Percentiles rank a stretch among this genome's conserved stretches.
phyloP scores from a whole-genome alignment of 1,140 invertebrate genomes.

The Matsumurasca onukii region DNA sequence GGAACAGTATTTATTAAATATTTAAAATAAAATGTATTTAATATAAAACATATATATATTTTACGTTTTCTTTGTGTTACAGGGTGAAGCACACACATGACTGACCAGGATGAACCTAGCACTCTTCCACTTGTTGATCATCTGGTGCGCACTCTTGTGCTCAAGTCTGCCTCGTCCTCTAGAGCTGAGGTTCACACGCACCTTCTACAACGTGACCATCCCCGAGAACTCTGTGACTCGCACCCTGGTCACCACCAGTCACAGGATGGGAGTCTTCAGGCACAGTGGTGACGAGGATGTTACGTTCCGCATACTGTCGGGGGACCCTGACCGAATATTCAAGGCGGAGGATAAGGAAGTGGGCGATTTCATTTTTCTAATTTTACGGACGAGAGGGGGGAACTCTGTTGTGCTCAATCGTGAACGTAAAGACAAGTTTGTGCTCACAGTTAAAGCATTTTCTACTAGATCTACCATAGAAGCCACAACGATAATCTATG shows the following conservation, averaged over 20 bases:
- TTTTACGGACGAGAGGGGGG: constrained; percentile 80
- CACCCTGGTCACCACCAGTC: constrained; percentile 65
- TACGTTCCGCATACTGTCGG: constrained; percentile 76
- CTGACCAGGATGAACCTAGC: not conserved
- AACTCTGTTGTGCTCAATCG: constrained; percentile 71
- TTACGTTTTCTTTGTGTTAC: too few relatives aligned
- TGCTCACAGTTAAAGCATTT: constrained; percentile 79
- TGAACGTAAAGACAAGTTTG: constrained; percentile 82
- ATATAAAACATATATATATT: too few relatives aligned
- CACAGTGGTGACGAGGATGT: constrained; percentile 59
- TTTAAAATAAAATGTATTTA: too few relatives aligned
- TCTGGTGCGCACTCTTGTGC: not conserved
- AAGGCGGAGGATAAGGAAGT: constrained; percentile 83
- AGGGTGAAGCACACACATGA: too few relatives aligned
- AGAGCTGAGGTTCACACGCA: constrained; percentile 60
- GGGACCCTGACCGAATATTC: constrained; percentile 87
- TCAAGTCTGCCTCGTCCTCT: not conserved
- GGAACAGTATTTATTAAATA: too few relatives aligned
- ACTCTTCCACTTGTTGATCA: not conserved
- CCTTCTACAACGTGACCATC: constrained; percentile 85
- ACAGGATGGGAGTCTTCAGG: constrained; percentile 65
- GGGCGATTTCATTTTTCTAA: constrained; percentile 91
- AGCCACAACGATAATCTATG: constrained; percentile 69
- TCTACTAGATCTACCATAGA: constrained; percentile 55
- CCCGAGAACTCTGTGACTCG: constrained; percentile 88